Conservation (phyloP, 2,888 invertebrate genomes). For the Epiblema foenella region DNA sequence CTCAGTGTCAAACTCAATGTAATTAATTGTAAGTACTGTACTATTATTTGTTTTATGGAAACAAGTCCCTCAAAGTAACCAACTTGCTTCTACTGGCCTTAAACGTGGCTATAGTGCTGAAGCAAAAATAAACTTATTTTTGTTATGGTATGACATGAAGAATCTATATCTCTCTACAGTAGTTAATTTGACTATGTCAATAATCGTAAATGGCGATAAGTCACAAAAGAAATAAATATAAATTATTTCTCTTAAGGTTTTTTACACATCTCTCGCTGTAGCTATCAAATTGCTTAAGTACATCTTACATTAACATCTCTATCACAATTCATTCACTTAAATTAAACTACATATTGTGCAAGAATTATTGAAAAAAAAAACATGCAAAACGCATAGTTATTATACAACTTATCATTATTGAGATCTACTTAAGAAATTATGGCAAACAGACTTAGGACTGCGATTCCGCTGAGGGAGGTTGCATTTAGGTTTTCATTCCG, state of each 20-base stretch:
- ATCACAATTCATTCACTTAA: constrained; percentile 40
- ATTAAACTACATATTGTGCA: constrained; percentile 38
- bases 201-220: background rate
- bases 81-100: too few species aligned
- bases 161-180: background rate
- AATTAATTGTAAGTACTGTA: too few species aligned
- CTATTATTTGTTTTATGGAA: too few species aligned
- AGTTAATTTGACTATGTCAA: background rate
- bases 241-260: background rate
- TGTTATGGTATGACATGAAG: too few species aligned
- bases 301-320: constrained; percentile 36
- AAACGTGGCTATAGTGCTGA: too few species aligned
- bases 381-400: constrained; percentile 32
- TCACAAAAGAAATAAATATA: background rate
- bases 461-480: background rate
- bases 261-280: constrained; percentile 24
- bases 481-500: background rate
- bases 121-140: too few species aligned
- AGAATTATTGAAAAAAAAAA: constrained; percentile 34
- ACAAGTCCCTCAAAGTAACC: too few species aligned
- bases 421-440: constrained; percentile 76
- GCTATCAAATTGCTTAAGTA: constrained; percentile 34
- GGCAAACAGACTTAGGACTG: constrained; percentile 59
- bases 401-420: constrained; percentile 73
- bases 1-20: too few species aligned